Percentiles rank a stretch among this genome's conserved stretches.
Conservation (phyloP, 2,797 vertebrate genomes). For the Scolopax rusticola region DNA sequence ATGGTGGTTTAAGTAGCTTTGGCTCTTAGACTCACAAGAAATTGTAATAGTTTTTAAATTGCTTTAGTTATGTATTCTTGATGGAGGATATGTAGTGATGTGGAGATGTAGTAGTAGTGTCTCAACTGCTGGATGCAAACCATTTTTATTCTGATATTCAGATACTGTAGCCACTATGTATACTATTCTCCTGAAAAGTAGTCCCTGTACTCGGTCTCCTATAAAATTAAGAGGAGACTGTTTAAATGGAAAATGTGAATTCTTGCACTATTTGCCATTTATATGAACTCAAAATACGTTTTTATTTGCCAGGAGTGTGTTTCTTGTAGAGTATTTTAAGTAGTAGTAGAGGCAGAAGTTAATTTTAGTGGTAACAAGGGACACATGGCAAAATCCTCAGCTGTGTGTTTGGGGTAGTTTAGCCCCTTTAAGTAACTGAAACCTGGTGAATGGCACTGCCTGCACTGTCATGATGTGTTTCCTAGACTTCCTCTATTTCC, state of each 20-base stretch:
- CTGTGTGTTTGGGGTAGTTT: not conserved
- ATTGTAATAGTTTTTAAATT: not conserved
- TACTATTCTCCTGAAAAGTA: not conserved
- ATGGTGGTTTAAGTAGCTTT: not conserved
- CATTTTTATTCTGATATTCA: not conserved
- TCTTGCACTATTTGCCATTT: not conserved
- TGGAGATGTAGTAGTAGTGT: not conserved
- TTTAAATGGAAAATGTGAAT: not conserved
- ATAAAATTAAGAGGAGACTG: not conserved
- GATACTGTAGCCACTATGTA: not conserved
- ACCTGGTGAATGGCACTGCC: not conserved
- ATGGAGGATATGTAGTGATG: not conserved
- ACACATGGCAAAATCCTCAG: not conserved
- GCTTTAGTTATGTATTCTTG: not conserved
- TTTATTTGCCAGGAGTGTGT: not conserved
- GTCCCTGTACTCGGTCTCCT: not conserved
- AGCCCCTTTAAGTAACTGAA: not conserved
- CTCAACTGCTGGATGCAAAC: not conserved
- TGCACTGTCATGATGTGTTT: not conserved
- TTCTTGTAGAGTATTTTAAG: not conserved
- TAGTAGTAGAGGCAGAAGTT: not conserved
- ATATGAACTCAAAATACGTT: not conserved
- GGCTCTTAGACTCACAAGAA: not conserved
- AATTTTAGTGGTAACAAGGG: not conserved
- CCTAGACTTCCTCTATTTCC: not conserved